Base-by-base conservation (phyloP, 1,140 invertebrate genomes). In the Drosophila nikananu region DNA sequence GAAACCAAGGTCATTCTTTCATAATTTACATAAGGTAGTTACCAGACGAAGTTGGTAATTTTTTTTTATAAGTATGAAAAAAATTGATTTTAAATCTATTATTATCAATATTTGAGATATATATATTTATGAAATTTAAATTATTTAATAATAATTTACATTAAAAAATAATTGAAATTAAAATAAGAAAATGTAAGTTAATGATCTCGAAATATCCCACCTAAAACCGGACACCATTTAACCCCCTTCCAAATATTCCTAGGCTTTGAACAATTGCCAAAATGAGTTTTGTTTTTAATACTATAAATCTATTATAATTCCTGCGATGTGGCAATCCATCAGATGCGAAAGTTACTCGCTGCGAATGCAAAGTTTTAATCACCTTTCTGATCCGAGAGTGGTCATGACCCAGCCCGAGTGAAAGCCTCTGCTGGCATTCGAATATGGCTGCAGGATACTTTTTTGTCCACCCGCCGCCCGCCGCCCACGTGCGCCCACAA, bases 391-490 rank as follows among this genome's bases (percentile, higher is more conserved):
- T 68, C 67, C 64, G 39, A 68, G 44, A 68, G 67, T 71, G 67
- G 67, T 68, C 67, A 68, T 71, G 67, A 46, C 63, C 54, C 54
- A 44, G 48, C 39, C 63, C 30, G 27, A 57, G 41, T 32, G 5
- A 39, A 59, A 49, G 58, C 60, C 71, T 71, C 25, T 67, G 30
- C 59, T 64, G 83, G 77, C 77, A 83, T 80, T 63, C 49, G 77
- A 75, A 76, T 81, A 82, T 90, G 67, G 76, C 75, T 86, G 82
- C 86, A 90, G 86, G 86, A 90, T 86, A 80, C 72, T 81, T 81
- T 81, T 73, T 59, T 60, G 77, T 55, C 58, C 51, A 46, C 27
- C 27, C 27, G 27, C 67, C 55, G 55, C 64, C 60, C 23, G 39
- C 67, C 63, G 68, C 62, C 52, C 66, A 73, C 55, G 46, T 70